Evolutionary conservation across 2,113 vertebrate species (phyloP).

Genomic region (Indicator maculatus): DNA sequence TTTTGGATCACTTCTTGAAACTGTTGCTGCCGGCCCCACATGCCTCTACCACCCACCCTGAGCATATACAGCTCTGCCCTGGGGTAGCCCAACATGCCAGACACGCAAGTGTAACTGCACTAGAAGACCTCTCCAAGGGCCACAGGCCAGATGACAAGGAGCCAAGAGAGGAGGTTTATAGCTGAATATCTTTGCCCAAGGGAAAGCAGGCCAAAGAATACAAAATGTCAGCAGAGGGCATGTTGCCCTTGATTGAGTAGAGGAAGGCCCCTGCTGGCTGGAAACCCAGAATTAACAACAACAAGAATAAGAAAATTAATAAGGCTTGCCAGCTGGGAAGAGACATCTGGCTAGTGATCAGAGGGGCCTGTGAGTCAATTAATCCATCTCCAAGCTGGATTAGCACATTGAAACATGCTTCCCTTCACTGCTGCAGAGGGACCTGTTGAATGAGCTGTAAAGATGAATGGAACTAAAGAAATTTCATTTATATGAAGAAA

Average conservation of each 20-base stretch:
- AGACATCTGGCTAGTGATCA: constrained; percentile 76
- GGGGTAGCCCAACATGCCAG: neutral
- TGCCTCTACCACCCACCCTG: neutral
- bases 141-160: constrained; percentile 48
- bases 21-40: rapidly evolving
- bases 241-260: constrained; percentile 60
- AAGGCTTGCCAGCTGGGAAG: constrained; percentile 70
- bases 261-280: constrained; percentile 63
- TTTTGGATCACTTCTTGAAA: neutral
- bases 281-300: constrained; percentile 64
- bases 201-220: constrained; percentile 52
- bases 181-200: constrained; percentile 50
- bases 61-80: neutral
- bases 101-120: neutral
- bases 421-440: constrained; percentile 51
- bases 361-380: constrained; percentile 56
- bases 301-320: constrained; percentile 62
- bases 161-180: constrained; percentile 11
- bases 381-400: constrained; percentile 55
- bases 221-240: constrained; percentile 64
- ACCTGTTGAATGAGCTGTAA: constrained; percentile 57
- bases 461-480: constrained; percentile 73
- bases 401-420: constrained; percentile 65
- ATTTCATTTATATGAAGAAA: constrained; percentile 69
- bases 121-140: constrained; percentile 30